A percentile compares a stretch with the other conserved stretches of the same genome.
These are phyloP conservation scores for Gymnarchus niloticus DNA, from an alignment of 2,113 vertebrate genomes.

Conservation along the genomic window DNA sequence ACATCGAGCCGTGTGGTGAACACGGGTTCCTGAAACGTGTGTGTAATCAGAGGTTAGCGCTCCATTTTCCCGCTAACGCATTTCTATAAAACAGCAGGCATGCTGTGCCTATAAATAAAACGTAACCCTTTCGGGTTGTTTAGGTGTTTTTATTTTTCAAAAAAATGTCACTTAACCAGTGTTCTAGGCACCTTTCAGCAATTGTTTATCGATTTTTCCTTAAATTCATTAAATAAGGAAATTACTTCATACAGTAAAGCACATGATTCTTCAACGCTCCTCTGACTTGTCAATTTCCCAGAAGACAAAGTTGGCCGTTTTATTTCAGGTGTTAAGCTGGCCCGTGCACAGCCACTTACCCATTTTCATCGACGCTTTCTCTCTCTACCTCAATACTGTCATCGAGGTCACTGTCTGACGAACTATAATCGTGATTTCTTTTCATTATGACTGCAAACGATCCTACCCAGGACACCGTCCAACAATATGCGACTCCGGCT, in stretches of 20 bases:
- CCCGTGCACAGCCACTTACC: constrained; percentile 57
- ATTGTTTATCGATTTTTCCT: neutral
- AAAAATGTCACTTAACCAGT: neutral
- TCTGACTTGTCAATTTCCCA: neutral
- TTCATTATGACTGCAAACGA: constrained; percentile 66
- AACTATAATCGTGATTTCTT: constrained; percentile 84
- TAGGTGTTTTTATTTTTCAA: neutral
- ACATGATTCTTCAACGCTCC: neutral
- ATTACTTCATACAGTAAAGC: neutral
- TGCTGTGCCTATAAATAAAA: neutral
- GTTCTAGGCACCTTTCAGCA: neutral
- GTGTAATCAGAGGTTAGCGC: neutral
- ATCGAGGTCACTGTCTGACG: constrained; percentile 89
- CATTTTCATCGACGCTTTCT: constrained; percentile 86
- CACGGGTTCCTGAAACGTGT: constrained; percentile 57
- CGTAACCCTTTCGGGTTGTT: neutral
- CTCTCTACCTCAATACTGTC: constrained; percentile 89
- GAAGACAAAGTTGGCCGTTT: neutral
- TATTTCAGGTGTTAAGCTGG: neutral
- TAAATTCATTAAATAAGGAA: neutral
- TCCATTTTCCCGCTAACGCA: neutral
- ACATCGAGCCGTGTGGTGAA: constrained; percentile 79
- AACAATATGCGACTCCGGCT: neutral
- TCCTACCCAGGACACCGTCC: constrained; percentile 17
- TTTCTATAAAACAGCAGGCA: neutral